These are phyloP conservation scores for Peribatodes rhomboidaria DNA, from an alignment of 2,888 invertebrate species.

Conservation along the genomic window DNA sequence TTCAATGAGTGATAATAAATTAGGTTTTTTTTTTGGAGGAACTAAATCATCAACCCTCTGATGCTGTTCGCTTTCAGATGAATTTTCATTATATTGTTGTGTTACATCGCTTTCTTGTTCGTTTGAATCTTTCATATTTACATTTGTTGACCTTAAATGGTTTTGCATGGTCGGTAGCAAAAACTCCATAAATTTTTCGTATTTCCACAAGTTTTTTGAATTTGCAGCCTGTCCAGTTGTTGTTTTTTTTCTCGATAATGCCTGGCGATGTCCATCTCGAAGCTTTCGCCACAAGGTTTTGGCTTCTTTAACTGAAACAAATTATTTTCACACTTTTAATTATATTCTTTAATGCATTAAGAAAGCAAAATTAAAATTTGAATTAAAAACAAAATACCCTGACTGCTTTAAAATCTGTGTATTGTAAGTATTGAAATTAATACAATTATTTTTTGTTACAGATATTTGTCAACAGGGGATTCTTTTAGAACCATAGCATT, in stretches of 20 bases:
- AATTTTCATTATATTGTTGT: background rate
- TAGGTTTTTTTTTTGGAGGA: background rate
- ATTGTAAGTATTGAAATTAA: no score
- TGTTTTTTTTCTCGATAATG: no score
- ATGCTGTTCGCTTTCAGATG: background rate
- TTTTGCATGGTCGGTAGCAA: background rate
- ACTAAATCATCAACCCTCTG: background rate
- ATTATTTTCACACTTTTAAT: no score
- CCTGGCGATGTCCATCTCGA: no score
- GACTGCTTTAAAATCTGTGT: no score
- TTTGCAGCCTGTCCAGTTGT: no score
- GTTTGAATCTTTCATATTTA: background rate
- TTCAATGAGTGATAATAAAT: background rate
- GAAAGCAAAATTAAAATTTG: no score
- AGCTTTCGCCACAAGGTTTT: no score
- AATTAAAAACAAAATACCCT: background rate
- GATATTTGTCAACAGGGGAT: conserved; percentile 3
- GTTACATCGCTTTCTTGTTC: background rate
- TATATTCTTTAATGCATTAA: no score
- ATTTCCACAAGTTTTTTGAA: background rate
- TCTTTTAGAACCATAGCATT: background rate
- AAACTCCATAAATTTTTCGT: background rate
- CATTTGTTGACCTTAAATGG: background rate
- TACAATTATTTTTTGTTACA: conserved; percentile 9
- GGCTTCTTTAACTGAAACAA: no score